Evolutionary conservation across 2,888 invertebrate genomes (phyloP).

Genomic region (Boloria selene): DNA sequence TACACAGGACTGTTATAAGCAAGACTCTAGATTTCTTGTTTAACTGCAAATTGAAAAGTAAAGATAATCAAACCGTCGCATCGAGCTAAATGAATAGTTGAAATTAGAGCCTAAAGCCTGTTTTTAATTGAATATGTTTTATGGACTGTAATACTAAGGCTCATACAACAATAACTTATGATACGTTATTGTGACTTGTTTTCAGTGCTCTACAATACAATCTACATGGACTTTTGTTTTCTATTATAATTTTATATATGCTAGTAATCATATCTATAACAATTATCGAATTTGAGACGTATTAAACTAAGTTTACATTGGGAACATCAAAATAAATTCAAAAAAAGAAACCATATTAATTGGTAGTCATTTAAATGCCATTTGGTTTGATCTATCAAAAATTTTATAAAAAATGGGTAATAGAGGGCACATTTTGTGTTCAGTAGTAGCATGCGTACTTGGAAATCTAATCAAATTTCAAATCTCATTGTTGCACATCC

Average conservation of each 20-base stretch:
- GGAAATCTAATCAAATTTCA: no score
- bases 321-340: no score
- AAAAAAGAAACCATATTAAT: no score
- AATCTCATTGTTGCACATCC: no score
- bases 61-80: constrained; percentile 10
- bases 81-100: constrained; percentile 1
- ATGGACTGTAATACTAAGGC: constrained; percentile 1
- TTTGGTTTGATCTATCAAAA: no score
- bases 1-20: neutral
- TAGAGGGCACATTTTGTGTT: no score
- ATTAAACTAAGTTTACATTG: no score
- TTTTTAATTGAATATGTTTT: constrained; percentile 15
- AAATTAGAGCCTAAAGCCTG: constrained; percentile 9
- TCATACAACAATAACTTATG: constrained; percentile 1
- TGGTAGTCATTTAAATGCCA: no score
- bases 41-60: constrained; percentile 21
- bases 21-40: constrained; percentile 1
- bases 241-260: neutral
- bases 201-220: no score
- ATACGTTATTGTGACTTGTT: neutral
- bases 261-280: neutral
- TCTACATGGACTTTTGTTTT: neutral
- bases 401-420: no score
- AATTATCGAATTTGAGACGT: no score
- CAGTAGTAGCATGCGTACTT: no score